Base-by-base conservation (phyloP, 1,140 invertebrate species). In the Holcopasites calliopsidis region DNA sequence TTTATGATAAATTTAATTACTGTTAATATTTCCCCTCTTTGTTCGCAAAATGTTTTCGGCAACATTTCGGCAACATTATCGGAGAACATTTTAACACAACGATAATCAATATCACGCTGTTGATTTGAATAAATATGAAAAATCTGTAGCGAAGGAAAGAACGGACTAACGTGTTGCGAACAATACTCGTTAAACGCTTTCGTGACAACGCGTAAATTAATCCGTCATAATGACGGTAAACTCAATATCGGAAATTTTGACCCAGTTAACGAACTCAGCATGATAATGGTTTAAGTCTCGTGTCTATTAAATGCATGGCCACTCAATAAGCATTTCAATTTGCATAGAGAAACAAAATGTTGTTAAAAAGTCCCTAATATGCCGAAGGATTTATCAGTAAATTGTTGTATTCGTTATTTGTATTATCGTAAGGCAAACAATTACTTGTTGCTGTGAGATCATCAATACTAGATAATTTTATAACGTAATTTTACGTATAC, bases 161-260 rank as follows among this genome's bases (percentile, higher is more conserved):
- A 44, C 18, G 13, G 13, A 26, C 7, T n/a, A 13, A 47, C n/a
- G 7, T 21, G 28, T 69, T 58, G 10, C 13, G 13, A 33, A 35
- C 38, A 31, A 35, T 49, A 3, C 3, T 33, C 33, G 21, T 47
- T 16, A 60, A 49, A 60, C 26, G 28, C 38, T 47, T 47, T 3
- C 7, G 28, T 16, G 28, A 47, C 38, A 23, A 4, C 13, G 0
- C 21, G 21, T 70, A 49, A 70, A 69, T 69, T 69, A 35, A 69
- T 58, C 50, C 38, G 13, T 44, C 42, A 31, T 26, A 44, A 70
- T 47, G 42, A 60, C 28, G 49, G 21, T 35, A 70, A 70, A 70
- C 21, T 60, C 40, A 70, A 60, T 70, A 70, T 70, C 54, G 68
- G 68, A 70, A 70, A 70, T 21, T 60, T 70, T 31, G 68, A 23